Evolutionary conservation across 2,888 invertebrate species (phyloP), one percentile per base, ranked within the genome.

Genomic region (Crocallis elinguaria): DNA sequence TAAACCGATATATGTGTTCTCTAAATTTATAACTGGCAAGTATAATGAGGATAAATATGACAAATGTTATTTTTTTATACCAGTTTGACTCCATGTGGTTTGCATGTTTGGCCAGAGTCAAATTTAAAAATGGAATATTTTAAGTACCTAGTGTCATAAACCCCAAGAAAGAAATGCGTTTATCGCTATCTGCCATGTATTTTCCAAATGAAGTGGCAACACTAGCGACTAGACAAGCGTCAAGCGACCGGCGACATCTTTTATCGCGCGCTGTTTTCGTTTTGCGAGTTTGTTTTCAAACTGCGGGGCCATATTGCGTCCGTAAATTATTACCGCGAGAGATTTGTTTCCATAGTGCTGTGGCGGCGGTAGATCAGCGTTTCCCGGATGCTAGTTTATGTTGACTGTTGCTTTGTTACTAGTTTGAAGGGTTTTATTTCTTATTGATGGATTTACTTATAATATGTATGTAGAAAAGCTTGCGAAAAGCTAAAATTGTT

Each of bases 261-360:
- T 88, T 86, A 88, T 86, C 86, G 79, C 74, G 75, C 79, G 81
- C 81, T 82, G 83, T 84, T 84, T 84, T 83, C 78, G 79, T 82
- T 82, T 77, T 79, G 79, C 82, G 77, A 77, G 77, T 83, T 84
- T 83, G 85, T 84, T 84, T 85, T 83, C 77, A 74, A 84, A 83
- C 77, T 81, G 81, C 77, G 80, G 72, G 71, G 77, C 83, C 83
- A 88, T 86, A 88, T 85, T 86, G 88, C 83, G 82, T 79, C 77
- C 79, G 84, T 89, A 86, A 91, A 86, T 90, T 88, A 88, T 89
- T 82, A 76, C 82, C 68, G 76, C 71, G 82, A 81, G 85, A 88
- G 88, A 89, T 88, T 89, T 89, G 90, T 88, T 86, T 86, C 88
- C 86, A 89, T 87, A 88, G 88, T 84, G 82, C 80, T 84, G 88